Base-by-base conservation (phyloP, 2,113 vertebrate species). In the Thamnophis sirtalis region DNA sequence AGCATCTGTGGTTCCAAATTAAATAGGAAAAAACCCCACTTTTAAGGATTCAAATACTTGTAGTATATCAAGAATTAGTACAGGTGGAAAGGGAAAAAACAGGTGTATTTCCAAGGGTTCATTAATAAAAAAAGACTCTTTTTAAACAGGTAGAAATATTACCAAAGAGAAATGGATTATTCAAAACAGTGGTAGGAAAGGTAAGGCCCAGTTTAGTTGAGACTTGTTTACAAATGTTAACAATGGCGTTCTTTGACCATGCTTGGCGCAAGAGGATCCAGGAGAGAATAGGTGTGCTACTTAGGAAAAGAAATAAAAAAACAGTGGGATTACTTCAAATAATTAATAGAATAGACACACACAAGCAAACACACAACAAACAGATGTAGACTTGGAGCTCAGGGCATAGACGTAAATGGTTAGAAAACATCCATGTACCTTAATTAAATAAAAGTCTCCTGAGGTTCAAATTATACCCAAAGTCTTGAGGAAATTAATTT, bases 331-430 rank as follows among this genome's bases (percentile, higher is more conserved):
- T 80, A 80, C 33, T 38, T 38, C 19, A 38, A 80, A 80, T 15
- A 80, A 80, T 68, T 4, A 68, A 5, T 68, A 80, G 33, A 80
- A 80, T 21, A 43, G 73, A 80, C 63, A n/a, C 28, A 68, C 60
- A 2, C n/a, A 73, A 2, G 0, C 0, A 13, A 11, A 33, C 11
- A 68, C 10, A 33, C n/a, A 38, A 15, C 28, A 80, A n/a, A n/a
- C n/a, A n/a, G 6, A 80, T 7, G 7, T 80, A 17, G 6, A 21
- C 73, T 80, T 43, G 73, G 6, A 2, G 33, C 17, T 19, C 33
- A 43, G 17, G 33, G 73, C 73, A 80, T 17, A 43, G 73, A 80
- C 38, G 73, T 43, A 80, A 80, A 43, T 80, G 73, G 15, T 33
- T 80, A 21, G 17, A 80, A 80, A 80, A 80, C 73, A 43, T 43